phyloP scores from a whole-genome alignment of 2,797 vertebrate genomes.

The Ptychadena robeensis region DNA sequence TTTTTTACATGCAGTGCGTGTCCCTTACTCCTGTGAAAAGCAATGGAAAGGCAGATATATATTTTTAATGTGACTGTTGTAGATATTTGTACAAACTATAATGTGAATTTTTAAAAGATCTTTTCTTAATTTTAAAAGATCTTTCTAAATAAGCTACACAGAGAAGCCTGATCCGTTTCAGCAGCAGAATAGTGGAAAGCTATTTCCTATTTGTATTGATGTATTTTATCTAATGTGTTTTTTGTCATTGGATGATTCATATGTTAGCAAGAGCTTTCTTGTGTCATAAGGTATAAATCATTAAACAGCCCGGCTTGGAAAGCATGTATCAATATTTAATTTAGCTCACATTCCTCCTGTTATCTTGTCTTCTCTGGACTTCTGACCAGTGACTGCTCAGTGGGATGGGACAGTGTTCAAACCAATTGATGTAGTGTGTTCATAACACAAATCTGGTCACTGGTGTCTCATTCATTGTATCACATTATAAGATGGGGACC shows the following conservation, averaged over 20 bases:
- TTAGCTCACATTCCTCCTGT: background rate
- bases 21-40: too few relatives aligned
- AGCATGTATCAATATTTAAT: background rate
- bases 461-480: background rate
- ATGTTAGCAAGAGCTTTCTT: background rate
- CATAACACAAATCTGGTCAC: background rate
- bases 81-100: too few relatives aligned
- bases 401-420: background rate
- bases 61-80: too few relatives aligned
- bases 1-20: too few relatives aligned
- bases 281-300: background rate
- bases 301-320: conserved; percentile 2
- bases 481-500: background rate
- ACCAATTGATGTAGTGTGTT: background rate
- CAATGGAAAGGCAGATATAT: too few relatives aligned
- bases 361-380: background rate
- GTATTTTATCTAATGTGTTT: too few relatives aligned
- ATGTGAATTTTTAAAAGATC: too few relatives aligned
- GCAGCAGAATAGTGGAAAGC: too few relatives aligned
- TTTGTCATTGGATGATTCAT: background rate
- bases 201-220: too few relatives aligned
- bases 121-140: too few relatives aligned
- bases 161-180: too few relatives aligned
- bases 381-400: background rate
- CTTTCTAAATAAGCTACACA: too few relatives aligned